These are phyloP conservation scores for Coboldia fuscipes DNA, from an alignment of 1,140 invertebrate genomes.

Conservation along the genomic window DNA sequence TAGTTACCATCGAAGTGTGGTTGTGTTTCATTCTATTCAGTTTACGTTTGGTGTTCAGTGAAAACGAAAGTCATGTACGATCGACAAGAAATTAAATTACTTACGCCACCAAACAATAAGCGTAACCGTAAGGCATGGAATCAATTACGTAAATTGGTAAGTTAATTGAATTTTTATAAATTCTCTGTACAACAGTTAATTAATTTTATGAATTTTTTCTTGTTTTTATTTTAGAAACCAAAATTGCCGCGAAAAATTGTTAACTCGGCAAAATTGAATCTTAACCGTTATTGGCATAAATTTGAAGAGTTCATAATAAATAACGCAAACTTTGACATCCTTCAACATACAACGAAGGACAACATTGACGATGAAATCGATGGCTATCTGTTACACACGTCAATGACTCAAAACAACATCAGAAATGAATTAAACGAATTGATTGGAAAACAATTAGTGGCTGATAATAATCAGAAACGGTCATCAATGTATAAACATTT, in stretches of 20 bases:
- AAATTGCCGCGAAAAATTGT: neutral
- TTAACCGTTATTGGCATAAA: slow-evolving; percentile 1
- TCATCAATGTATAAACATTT: neutral
- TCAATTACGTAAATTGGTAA: no score
- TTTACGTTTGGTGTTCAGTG: no score
- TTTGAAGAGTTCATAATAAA: neutral
- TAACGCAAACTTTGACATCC: neutral
- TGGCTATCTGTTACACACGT: no score
- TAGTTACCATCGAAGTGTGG: no score
- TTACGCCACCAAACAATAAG: no score
- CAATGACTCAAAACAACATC: neutral
- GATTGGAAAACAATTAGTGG: neutral
- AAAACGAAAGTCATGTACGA: no score
- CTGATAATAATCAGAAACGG: neutral
- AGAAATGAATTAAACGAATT: neutral
- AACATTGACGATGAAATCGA: neutral
- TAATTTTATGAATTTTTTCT: neutral
- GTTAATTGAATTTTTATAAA: no score
- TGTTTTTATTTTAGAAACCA: neutral
- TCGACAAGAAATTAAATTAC: no score
- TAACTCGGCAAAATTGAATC: neutral
- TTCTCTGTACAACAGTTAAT: no score
- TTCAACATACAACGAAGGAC: neutral
- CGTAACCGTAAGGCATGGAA: no score
- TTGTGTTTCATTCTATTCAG: no score